Percentiles rank a stretch among this genome's conserved stretches.
These are phyloP conservation scores for Sinelater perroti DNA, from an alignment of 2,888 invertebrate genomes.

Conservation along the genomic window DNA sequence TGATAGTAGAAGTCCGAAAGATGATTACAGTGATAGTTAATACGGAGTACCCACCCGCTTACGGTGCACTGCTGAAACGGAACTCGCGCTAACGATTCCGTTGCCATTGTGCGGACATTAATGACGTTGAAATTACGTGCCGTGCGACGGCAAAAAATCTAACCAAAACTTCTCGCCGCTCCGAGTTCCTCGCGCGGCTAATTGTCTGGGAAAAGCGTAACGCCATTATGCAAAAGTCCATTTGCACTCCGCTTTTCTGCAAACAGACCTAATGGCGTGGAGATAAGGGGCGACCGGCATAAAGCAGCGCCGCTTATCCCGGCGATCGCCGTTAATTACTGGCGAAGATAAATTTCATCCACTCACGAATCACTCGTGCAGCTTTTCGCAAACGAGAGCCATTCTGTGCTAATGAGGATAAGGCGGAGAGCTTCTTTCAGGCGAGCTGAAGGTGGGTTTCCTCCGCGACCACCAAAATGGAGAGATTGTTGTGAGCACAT, in stretches of 20 bases:
- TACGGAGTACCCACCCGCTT: too few species aligned
- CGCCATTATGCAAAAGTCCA: background rate
- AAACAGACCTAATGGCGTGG: background rate
- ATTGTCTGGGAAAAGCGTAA: conserved; percentile 6
- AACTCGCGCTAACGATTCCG: too few species aligned
- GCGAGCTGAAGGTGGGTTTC: background rate
- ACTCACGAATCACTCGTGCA: conserved; percentile 8
- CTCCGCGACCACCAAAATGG: background rate
- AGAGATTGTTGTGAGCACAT: background rate
- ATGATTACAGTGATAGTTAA: too few species aligned
- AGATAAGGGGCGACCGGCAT: background rate
- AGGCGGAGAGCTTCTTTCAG: background rate
- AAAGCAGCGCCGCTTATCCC: conserved; percentile 4
- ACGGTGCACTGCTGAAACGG: too few species aligned
- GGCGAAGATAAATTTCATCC: conserved; percentile 12
- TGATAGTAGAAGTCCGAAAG: too few species aligned
- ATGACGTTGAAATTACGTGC: too few species aligned
- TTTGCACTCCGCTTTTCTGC: conserved; percentile 1
- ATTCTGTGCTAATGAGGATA: conserved; percentile 14
- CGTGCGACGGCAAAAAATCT: too few species aligned
- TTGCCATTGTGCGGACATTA: too few species aligned
- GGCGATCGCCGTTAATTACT: conserved; percentile 6
- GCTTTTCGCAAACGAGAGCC: conserved; percentile 4
- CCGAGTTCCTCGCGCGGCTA: conserved; percentile 2
- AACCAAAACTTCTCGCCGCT: conserved; percentile 1